Base-by-base conservation (phyloP, 2,888 invertebrate genomes). In the Lithophane leautieri region DNA sequence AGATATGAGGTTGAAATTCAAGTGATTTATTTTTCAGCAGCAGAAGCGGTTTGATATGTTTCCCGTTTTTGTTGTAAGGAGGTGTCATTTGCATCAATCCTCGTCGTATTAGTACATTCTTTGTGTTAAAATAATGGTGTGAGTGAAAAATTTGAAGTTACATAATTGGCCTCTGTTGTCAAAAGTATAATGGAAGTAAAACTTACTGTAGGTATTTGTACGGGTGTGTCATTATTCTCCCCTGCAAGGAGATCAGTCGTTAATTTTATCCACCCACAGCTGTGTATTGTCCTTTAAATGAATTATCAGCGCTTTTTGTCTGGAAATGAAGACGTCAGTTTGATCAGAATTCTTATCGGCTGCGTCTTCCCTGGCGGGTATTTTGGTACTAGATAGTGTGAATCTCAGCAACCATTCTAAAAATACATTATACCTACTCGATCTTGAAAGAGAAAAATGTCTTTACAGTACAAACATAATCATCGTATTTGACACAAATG, bases 1-100 rank as follows among this genome's bases (percentile, higher is more conserved):
- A 22, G 1, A 0, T 0, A 40, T 76, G 67, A 67, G 66, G 78
- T 79, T 56, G 3, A 71, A 25, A 69, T 75, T 86, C 0, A 19
- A 9, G 2, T 78, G 56, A 12, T 8, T 22, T 22, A 52, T 11
- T 12, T 60, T 54, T 61, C 19, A 16, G n/a, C 16, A 60, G 19
- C 6, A 0, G 19, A 4, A 0, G 19, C 8, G 7, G 50, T 50
- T 22, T 9, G n/a, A n/a, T n/a, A n/a, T 50, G 22, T 50, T 0
- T 8, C 0, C 0, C 9, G 22, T 50, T 4, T 66, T 56, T 12
- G 83, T 86, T 90, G 88, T 90, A 91, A 91, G 93, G 88, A 92
- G 90, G 92, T 95, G 95, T 95, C 95, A 93, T 95, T 94, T 95
- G 94, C 95, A 95, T 95, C 92, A 93, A 94, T 95, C 94, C 91